These are phyloP conservation scores for Agraylea sexmaculata DNA, from an alignment of 1,140 invertebrate genomes.

Conservation along the genomic window DNA sequence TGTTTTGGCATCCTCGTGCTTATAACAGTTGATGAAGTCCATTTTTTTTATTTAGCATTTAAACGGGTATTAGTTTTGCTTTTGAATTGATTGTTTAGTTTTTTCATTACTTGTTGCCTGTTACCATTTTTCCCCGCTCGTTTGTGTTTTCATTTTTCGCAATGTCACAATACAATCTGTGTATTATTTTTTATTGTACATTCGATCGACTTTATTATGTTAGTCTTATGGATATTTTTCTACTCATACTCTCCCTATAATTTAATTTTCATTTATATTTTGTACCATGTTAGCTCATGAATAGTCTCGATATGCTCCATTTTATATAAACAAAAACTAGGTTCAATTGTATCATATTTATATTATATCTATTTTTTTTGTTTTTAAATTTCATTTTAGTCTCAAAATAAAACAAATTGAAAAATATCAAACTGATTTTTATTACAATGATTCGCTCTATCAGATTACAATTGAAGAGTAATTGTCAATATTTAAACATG, in stretches of 20 bases:
- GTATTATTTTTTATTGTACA: slow-evolving; percentile 14
- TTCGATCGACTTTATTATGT: slow-evolving; percentile 2
- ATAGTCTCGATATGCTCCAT: slow-evolving; percentile 14
- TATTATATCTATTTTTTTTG: slow-evolving; percentile 5
- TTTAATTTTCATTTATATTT: background rate
- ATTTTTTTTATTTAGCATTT: slow-evolving; percentile 8
- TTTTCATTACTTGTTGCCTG: slow-evolving; percentile 5
- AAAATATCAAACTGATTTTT: slow-evolving; percentile 10
- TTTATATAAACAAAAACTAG: slow-evolving; percentile 17
- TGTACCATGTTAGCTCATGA: background rate
- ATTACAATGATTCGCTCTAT: slow-evolving; percentile 1
- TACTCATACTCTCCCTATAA: background rate
- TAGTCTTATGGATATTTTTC: background rate
- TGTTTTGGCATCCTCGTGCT: background rate
- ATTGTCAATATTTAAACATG: too few species aligned
- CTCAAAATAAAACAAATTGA: slow-evolving; percentile 14
- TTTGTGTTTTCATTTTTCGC: background rate
- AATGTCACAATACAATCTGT: too few species aligned
- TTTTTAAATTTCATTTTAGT: slow-evolving; percentile 18
- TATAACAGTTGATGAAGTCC: slow-evolving; percentile 7
- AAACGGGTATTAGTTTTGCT: slow-evolving; percentile 16
- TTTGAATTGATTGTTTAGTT: slow-evolving; percentile 3
- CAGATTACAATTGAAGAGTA: too few species aligned
- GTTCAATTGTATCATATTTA: slow-evolving; percentile 19
- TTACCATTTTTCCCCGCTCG: slow-evolving; percentile 1